Evolutionary conservation across 2,797 vertebrate species (phyloP), one percentile per base, ranked within the genome.

Genomic region (Hybognathus amarus): DNA sequence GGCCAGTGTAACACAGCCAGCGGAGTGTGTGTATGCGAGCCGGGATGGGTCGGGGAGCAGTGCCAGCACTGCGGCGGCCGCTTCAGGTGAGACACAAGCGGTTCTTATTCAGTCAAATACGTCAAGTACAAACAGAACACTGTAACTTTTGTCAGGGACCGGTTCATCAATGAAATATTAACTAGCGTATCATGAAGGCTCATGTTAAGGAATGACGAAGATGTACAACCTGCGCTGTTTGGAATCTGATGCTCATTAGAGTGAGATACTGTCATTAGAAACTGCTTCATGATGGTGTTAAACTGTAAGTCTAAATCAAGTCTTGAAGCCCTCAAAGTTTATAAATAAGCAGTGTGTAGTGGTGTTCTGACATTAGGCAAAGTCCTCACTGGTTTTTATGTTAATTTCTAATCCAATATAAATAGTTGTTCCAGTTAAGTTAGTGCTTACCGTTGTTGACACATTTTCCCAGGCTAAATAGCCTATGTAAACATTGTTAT

Each of bases 51-150:
- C 56, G 97, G 97, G 92, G 97, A 98, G 90, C 97, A 97, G 87
- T 99, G 97, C 96, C 97, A 99, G 94, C 97, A 99, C 95, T 99
- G 97, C 96, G 97, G 97, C 93, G 97, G 97, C 7, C 92, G 97
- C 88, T 98, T 99, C 96, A 96, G 96, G 97, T 97, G 88, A 85
- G 88, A 87, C 71, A 61, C 67, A 79, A 74, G 4, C 30, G 38
- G 42, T 24, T 67, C 38, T 64, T 38, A 17, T 61, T 78, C 61
- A 61, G 54, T 47, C 40, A 52, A 24, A 64, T 73, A 40, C 12
- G 11, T 42, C 22, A 64, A 66, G 9, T 50, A 40, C 42, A n/a
- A 27, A 13, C 33, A 38, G 9, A 12, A 18, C 54, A 7, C 7
- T 61, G 27, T 33, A 24, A 50, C 36, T 17, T 59, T 80, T 17